These are phyloP conservation scores for Amblyornis subalaris DNA, from an alignment of 2,113 vertebrate genomes.

Conservation along the genomic window DNA sequence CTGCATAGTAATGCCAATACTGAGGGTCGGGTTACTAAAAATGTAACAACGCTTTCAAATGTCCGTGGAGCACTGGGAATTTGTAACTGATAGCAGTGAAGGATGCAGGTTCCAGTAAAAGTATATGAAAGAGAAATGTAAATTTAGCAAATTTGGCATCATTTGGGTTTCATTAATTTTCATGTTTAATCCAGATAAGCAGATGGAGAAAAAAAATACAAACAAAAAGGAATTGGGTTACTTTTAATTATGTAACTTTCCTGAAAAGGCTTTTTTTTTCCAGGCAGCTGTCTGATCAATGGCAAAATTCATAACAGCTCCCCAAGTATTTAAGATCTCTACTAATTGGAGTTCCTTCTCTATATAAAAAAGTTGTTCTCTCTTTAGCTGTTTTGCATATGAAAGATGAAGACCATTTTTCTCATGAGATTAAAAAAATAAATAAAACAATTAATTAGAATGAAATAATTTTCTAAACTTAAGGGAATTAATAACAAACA, in stretches of 20 bases:
- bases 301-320: neutral
- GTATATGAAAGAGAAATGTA: neutral
- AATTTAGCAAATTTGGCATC: neutral
- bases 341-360: slow-evolving; percentile 21
- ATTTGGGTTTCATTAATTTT: neutral
- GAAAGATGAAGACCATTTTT: slow-evolving; percentile 22
- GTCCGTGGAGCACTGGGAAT: neutral
- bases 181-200: neutral
- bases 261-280: neutral
- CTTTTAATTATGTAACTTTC: neutral
- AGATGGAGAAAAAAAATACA: neutral
- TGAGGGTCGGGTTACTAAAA: neutral
- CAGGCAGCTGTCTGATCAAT: slow-evolving; percentile 5
- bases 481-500: slow-evolving; percentile 49
- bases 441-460: slow-evolving; percentile 41
- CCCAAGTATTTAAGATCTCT: neutral
- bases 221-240: neutral
- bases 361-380: neutral
- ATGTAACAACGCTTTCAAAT: neutral
- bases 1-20: neutral
- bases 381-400: slow-evolving; percentile 18
- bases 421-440: slow-evolving; percentile 33
- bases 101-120: neutral
- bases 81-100: neutral
- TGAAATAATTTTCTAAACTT: slow-evolving; percentile 22